Evolutionary conservation across 1,140 invertebrate genomes (phyloP), one percentile per base, ranked within the genome.

Genomic region (Onthophagus taurus): DNA sequence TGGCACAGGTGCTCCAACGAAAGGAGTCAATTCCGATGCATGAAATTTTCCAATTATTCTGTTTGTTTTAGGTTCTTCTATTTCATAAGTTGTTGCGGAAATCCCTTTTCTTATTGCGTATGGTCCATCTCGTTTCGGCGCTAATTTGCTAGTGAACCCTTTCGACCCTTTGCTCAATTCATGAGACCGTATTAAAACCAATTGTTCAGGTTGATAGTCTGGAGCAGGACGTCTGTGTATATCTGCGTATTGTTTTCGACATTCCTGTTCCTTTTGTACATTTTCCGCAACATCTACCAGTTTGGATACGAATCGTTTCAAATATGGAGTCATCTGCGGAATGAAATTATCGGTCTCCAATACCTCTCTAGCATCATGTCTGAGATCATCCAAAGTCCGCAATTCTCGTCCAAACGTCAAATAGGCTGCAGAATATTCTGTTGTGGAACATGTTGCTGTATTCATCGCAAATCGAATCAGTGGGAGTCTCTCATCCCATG

Each of bases 371-470:
- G 58, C 33, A 21, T 49, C 47, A n/a, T 12, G 14, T 5, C 6
- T n/a, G 19, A 49, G 37, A n/a, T 49, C 45, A 13, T 42, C 44
- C n/a, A 47, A 7, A 1, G 56, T 49, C 4, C 53, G 38, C n/a
- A 51, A 26, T 12, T 67, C 41, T 33, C 43, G 62, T n/a, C n/a
- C n/a, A n/a, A 53, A 31, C 63, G 54, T 66, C 3, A 65, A 34
- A 13, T 60, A 58, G 2, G 60, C 61, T 6, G 65, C 62, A 9
- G 58, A 58, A 11, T 46, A 45, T 42, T 54, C 47, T 1, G 63
- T 57, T 0, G 54, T 49, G 11, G 52, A 39, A 47, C 64, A 26
- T 26, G 6, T 26, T 26, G 23, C n/a, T n/a, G 23, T 53, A 41
- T 62, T 61, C 26, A 58, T 50, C 0, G 60, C 60, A 37, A 63